Conservation (phyloP, 2,113 vertebrate species). For the Mobula hypostoma region DNA sequence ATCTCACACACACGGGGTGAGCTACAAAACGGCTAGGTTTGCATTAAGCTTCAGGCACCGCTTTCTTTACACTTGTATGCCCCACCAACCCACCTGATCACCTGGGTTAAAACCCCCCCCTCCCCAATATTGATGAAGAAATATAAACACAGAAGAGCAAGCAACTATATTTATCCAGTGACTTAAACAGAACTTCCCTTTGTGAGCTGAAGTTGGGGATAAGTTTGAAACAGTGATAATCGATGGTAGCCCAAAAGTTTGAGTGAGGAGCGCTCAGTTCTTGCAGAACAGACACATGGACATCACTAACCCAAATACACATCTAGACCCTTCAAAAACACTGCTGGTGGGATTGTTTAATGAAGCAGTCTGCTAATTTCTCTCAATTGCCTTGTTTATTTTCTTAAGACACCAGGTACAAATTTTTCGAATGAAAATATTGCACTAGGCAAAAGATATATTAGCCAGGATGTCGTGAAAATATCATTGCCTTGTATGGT, state of each 20-base stretch:
- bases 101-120: too few species aligned
- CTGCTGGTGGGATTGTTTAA: background rate
- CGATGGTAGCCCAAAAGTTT: background rate
- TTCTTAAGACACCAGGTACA: background rate
- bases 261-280: background rate
- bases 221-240: background rate
- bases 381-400: background rate
- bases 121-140: background rate
- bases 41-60: too few species aligned
- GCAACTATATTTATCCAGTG: background rate
- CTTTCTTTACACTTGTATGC: too few species aligned
- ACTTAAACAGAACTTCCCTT: background rate
- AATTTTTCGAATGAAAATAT: conserved; percentile 15
- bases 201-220: background rate
- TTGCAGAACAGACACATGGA: background rate
- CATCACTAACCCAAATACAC: background rate
- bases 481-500: background rate
- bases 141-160: background rate
- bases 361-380: background rate
- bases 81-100: too few species aligned
- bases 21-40: too few species aligned
- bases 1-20: too few species aligned
- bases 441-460: background rate
- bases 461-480: background rate
- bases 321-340: background rate